These are phyloP conservation scores for Martes martes DNA, from an alignment of 2,113 vertebrate genomes.

Conservation along the genomic window DNA sequence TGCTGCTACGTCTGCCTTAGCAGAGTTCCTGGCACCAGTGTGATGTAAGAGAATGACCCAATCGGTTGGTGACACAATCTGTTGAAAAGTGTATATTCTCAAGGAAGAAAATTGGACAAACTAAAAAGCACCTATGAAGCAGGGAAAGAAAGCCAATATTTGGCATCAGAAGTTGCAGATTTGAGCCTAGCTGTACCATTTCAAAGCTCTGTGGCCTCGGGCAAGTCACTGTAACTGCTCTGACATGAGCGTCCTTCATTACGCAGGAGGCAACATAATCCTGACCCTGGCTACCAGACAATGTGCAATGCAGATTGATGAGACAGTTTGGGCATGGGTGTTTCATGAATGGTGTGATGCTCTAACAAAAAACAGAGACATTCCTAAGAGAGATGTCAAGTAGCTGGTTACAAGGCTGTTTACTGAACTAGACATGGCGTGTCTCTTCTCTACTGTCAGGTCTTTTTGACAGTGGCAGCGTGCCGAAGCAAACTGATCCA, in stretches of 20 bases:
- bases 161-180: background rate
- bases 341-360: background rate
- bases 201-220: background rate
- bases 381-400: background rate
- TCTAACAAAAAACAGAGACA: background rate
- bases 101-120: background rate
- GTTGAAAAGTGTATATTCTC: background rate
- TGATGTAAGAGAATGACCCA: background rate
- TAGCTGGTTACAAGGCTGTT: background rate
- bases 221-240: background rate
- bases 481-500: background rate
- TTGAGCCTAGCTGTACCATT: background rate
- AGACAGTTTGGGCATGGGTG: background rate
- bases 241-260: background rate
- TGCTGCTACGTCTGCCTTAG: background rate
- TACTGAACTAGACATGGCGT: background rate
- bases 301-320: background rate
- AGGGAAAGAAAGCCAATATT: background rate
- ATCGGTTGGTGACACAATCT: background rate
- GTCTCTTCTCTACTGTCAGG: background rate
- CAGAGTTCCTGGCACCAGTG: background rate
- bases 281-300: background rate
- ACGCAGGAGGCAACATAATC: background rate
- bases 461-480: background rate
- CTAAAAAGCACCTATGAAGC: background rate